Conservation (phyloP, 2,113 vertebrate genomes). For the Meleagris gallopavo region DNA sequence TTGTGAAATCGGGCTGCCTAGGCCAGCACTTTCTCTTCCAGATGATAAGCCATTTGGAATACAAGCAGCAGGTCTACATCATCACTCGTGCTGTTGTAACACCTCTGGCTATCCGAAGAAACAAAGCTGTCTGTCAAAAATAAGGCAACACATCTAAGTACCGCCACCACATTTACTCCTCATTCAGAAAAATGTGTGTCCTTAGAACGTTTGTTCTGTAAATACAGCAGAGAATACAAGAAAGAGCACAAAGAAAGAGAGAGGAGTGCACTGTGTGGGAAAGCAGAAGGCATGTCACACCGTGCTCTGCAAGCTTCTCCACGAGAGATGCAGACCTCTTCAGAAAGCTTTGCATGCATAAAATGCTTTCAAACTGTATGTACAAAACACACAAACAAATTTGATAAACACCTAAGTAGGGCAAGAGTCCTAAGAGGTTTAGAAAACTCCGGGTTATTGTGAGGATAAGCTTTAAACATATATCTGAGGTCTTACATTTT, state of each 20-base stretch:
- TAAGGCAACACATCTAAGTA: background rate
- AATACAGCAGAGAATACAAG: background rate
- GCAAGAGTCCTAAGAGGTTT: slow-evolving; percentile 57
- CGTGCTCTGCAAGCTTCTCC: background rate
- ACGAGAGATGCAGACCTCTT: background rate
- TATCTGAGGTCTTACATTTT: slow-evolving; percentile 13
- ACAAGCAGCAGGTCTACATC: slow-evolving; percentile 20
- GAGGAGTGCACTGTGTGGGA: background rate
- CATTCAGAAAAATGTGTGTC: background rate
- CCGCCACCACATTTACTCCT: background rate
- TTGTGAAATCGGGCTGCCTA: slow-evolving; percentile 24
- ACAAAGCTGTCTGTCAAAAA: slow-evolving; percentile 35
- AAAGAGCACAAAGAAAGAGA: background rate
- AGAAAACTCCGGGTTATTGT: slow-evolving; percentile 38
- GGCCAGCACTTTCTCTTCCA: background rate
- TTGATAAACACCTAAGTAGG: slow-evolving; percentile 49
- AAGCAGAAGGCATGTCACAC: background rate
- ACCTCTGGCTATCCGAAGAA: slow-evolving; percentile 8
- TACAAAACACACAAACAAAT: background rate
- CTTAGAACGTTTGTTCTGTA: background rate
- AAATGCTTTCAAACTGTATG: background rate
- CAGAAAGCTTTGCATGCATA: background rate
- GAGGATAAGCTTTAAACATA: slow-evolving; percentile 44
- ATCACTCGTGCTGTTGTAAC: background rate
- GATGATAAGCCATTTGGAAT: background rate